Conservation (phyloP, 2,888 invertebrate species). For the Platerodrilus igneus region DNA sequence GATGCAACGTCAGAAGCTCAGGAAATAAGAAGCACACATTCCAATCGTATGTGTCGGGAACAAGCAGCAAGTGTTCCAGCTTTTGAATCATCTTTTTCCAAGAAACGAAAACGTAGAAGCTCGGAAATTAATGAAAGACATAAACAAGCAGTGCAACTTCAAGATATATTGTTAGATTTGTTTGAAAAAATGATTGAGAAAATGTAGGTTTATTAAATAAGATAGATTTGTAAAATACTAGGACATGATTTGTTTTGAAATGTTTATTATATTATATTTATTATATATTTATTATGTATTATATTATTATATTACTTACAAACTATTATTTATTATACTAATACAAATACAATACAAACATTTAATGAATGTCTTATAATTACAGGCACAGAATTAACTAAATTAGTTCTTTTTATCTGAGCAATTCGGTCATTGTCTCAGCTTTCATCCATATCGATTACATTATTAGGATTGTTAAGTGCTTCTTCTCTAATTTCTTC, state of each 20-base stretch:
- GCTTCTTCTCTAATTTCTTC: background rate
- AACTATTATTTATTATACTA: too few relatives aligned
- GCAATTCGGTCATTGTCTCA: too few relatives aligned
- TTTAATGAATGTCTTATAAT: too few relatives aligned
- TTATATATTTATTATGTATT: background rate
- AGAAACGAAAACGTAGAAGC: background rate
- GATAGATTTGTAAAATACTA: too few relatives aligned
- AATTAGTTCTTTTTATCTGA: too few relatives aligned
- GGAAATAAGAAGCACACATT: background rate
- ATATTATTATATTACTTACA: background rate
- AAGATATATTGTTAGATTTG: background rate
- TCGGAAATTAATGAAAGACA: too few relatives aligned
- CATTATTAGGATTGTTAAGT: background rate
- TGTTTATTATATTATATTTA: too few relatives aligned
- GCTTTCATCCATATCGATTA: background rate
- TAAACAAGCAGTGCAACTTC: conserved; percentile 1
- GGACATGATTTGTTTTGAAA: too few relatives aligned
- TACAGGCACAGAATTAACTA: too few relatives aligned
- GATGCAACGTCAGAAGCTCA: background rate
- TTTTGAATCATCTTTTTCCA: background rate
- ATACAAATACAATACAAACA: too few relatives aligned
- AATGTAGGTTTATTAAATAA: background rate
- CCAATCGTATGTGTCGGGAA: background rate
- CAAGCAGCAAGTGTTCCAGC: background rate
- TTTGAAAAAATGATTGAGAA: background rate